These are phyloP conservation scores for Dryomyza anilis DNA, from an alignment of 2,888 invertebrate genomes.

Conservation along the genomic window DNA sequence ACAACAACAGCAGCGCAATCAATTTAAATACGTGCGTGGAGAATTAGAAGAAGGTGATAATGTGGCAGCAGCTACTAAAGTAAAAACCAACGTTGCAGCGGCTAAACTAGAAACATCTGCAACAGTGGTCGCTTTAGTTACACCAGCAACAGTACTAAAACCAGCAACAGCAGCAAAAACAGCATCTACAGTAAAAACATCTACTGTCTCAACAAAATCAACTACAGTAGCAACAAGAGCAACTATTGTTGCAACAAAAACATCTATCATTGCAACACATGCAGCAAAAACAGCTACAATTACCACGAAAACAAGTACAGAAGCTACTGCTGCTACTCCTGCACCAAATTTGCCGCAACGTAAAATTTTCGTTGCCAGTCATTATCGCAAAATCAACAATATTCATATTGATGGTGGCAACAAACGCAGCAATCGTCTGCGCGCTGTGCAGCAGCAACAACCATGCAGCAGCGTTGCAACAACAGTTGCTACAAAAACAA, in stretches of 20 bases:
- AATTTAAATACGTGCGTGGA: too few species aligned
- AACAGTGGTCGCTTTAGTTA: too few species aligned
- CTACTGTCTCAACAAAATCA: neutral
- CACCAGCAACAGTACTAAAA: too few species aligned
- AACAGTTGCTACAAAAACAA: neutral
- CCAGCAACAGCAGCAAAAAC: neutral
- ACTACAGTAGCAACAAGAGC: neutral
- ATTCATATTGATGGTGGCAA: neutral
- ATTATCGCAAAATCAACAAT: slow-evolving; percentile 4
- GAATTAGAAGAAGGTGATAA: neutral
- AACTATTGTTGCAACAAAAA: neutral
- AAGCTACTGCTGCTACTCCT: too few species aligned
- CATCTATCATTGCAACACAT: too few species aligned
- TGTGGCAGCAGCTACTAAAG: neutral
- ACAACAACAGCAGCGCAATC: too few species aligned
- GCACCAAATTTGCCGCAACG: too few species aligned
- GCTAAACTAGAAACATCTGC: too few species aligned
- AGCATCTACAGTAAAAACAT: too few species aligned
- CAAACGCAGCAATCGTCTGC: neutral
- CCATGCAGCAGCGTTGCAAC: neutral
- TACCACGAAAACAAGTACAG: neutral
- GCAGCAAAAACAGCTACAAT: neutral
- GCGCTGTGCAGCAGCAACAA: neutral
- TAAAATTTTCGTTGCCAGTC: neutral
- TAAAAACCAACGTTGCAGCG: neutral